These are phyloP conservation scores for Epistrophe eligans DNA, from an alignment of 2,888 invertebrate species.

Conservation along the genomic window DNA sequence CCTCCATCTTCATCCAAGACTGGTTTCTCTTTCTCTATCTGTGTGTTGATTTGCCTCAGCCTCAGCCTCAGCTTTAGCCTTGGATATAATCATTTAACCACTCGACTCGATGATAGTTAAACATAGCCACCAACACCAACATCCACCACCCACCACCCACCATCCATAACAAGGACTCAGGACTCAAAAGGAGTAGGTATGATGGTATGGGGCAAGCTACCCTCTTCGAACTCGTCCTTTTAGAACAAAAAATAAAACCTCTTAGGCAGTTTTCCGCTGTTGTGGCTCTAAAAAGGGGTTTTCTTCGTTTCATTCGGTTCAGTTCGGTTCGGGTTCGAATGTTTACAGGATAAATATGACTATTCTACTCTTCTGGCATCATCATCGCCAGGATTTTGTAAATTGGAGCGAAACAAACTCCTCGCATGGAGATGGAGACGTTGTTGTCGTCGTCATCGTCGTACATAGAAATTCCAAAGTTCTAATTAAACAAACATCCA, in stretches of 20 bases:
- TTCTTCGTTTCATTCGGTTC: slow-evolving; percentile 34
- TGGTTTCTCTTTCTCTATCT: neutral
- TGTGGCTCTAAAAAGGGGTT: slow-evolving; percentile 63
- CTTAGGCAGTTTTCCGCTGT: slow-evolving; percentile 45
- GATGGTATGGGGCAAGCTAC: slow-evolving; percentile 2
- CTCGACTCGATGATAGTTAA: slow-evolving; percentile 68
- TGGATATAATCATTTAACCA: slow-evolving; percentile 72
- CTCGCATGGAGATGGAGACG: slow-evolving; percentile 2
- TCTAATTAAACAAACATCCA: slow-evolving; percentile 73
- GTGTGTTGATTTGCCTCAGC: slow-evolving; percentile 40
- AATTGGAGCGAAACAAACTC: slow-evolving; percentile 62
- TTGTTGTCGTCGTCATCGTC: neutral
- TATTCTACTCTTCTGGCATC: slow-evolving; percentile 41
- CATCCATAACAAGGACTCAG: neutral
- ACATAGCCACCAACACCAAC: slow-evolving; percentile 46
- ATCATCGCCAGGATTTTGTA: slow-evolving; percentile 60
- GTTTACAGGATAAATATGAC: slow-evolving; percentile 71
- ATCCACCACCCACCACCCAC: slow-evolving; percentile 17
- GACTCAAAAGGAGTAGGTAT: neutral
- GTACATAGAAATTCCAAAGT: slow-evolving; percentile 58
- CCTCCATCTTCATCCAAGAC: neutral
- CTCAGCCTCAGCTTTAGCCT: slow-evolving; percentile 41
- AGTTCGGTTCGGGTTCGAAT: slow-evolving; percentile 42
- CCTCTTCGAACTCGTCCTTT: slow-evolving; percentile 29
- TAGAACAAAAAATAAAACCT: slow-evolving; percentile 35